These are phyloP conservation scores for Halictus rubicundus DNA, from an alignment of 1,140 invertebrate species.

Conservation along the genomic window DNA sequence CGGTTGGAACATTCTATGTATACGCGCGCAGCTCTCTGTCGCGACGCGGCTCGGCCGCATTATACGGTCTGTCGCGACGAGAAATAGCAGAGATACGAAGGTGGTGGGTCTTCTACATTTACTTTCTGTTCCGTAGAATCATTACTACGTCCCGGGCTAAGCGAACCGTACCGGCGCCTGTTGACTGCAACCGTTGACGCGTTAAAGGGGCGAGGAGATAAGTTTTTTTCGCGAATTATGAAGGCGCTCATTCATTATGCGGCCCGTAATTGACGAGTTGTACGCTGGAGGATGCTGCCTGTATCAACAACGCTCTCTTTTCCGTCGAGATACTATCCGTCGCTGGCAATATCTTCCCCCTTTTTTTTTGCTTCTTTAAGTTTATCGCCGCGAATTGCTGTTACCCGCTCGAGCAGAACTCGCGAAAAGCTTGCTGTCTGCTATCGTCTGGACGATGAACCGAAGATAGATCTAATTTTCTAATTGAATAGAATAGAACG, in stretches of 20 bases:
- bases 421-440: too few relatives aligned
- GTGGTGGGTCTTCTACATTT: conserved; percentile 54
- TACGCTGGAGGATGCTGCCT: conserved; percentile 14
- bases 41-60: conserved; percentile 33
- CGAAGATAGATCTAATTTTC: too few relatives aligned
- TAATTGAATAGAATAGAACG: too few relatives aligned
- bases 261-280: conserved; percentile 60
- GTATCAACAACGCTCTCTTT: conserved; percentile 46
- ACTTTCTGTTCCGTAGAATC: conserved; percentile 54
- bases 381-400: not conserved
- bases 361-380: not conserved
- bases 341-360: conserved; percentile 8
- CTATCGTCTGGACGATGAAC: too few relatives aligned
- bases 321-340: conserved; percentile 15
- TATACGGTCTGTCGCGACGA: conserved; percentile 62
- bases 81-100: conserved; percentile 54
- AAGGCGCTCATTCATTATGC: conserved; percentile 62
- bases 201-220: conserved; percentile 60
- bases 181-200: conserved; percentile 55
- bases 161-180: conserved; percentile 46
- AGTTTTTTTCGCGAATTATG: conserved; percentile 49
- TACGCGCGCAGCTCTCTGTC: conserved; percentile 13
- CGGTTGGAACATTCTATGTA: conserved; percentile 20
- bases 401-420: too few relatives aligned
- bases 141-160: conserved; percentile 63